Percentiles rank a stretch among this genome's conserved stretches.
These are phyloP conservation scores for Drepanosiphum platanoidis DNA, from an alignment of 2,888 invertebrate genomes.

Conservation along the genomic window DNA sequence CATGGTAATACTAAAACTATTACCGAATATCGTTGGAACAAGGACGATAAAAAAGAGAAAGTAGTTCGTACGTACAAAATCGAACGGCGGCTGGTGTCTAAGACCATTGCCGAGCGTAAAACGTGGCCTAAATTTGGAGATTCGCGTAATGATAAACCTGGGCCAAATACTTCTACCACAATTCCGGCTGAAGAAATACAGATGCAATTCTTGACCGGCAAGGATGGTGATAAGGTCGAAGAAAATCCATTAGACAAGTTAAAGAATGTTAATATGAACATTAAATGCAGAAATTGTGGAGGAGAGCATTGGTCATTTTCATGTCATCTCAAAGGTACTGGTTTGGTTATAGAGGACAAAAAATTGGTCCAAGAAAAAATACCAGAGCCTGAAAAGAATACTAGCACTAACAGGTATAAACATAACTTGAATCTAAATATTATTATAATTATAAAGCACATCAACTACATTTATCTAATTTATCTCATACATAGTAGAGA, in stretches of 20 bases:
- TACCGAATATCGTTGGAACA: slow-evolving; percentile 91
- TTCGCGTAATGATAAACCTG: slow-evolving; percentile 90
- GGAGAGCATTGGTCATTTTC: slow-evolving; percentile 98
- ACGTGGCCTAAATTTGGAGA: slow-evolving; percentile 96
- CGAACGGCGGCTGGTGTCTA: slow-evolving; percentile 87
- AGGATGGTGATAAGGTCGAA: slow-evolving; percentile 86
- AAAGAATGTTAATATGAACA: slow-evolving; percentile 74
- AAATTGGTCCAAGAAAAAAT: slow-evolving; percentile 63
- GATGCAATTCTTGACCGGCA: slow-evolving; percentile 91
- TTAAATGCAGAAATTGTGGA: slow-evolving; percentile 89
- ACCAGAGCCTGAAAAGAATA: slow-evolving; percentile 48
- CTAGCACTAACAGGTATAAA: slow-evolving; percentile 52
- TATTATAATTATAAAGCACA: background rate
- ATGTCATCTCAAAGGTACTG: slow-evolving; percentile 93
- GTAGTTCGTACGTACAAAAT: slow-evolving; percentile 91
- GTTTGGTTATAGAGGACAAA: slow-evolving; percentile 63
- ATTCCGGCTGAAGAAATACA: slow-evolving; percentile 78
- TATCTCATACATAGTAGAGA: background rate
- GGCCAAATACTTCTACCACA: slow-evolving; percentile 97
- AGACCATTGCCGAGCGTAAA: slow-evolving; percentile 92
- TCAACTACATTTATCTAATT: background rate
- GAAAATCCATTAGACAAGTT: slow-evolving; percentile 87
- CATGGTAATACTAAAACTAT: slow-evolving; percentile 91
- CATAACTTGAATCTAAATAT: background rate
- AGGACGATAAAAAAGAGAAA: slow-evolving; percentile 88